Evolutionary conservation across 1,140 invertebrate genomes (phyloP), one percentile per base, ranked within the genome.

Genomic region (Mercenaria mercenaria): DNA sequence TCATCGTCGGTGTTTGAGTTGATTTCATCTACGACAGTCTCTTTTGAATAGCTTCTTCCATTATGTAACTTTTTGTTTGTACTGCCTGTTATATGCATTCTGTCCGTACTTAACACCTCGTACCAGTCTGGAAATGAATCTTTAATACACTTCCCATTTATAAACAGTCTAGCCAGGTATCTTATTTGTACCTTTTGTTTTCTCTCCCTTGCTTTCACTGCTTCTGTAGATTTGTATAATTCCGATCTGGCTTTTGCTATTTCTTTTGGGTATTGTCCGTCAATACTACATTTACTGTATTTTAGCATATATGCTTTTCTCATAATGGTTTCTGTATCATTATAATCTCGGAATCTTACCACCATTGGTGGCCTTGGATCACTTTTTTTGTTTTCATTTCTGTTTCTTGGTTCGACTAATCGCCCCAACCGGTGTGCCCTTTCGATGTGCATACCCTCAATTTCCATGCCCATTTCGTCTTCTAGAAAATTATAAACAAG

Each of bases 71-170:
- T n/a, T n/a, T n/a, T n/a, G n/a, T n/a, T n/a, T n/a, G n/a, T n/a
- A n/a, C n/a, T n/a, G n/a, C n/a, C n/a, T n/a, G n/a, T n/a, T n/a
- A n/a, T n/a, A n/a, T n/a, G n/a, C n/a, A n/a, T n/a, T n/a, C 82
- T 47, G 20, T 72, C 61, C 32, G 26, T 72, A 32, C 67, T 39
- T 34, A 85, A 34, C 23, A 52, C 29, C 26, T 50, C 29, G 52
- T 26, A 85, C 67, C 82, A 85, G 26, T 85, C 67, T 34, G 82
- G 82, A 23, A 85, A 85, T 67, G n/a, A 20, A 29, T 85, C 82
- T n/a, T 72, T 29, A 13, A 72, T 47, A 6, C 20, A 47, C 32
- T 86, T 74, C 23, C 72, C 29, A n/a, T 86, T 50, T 34, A 86
- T 86, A 76, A 34, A 76, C 4, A 86, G 32, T 50, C 32, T 86